Evolutionary conservation across 2,888 invertebrate species (phyloP).

Genomic region (Hesperia comma): DNA sequence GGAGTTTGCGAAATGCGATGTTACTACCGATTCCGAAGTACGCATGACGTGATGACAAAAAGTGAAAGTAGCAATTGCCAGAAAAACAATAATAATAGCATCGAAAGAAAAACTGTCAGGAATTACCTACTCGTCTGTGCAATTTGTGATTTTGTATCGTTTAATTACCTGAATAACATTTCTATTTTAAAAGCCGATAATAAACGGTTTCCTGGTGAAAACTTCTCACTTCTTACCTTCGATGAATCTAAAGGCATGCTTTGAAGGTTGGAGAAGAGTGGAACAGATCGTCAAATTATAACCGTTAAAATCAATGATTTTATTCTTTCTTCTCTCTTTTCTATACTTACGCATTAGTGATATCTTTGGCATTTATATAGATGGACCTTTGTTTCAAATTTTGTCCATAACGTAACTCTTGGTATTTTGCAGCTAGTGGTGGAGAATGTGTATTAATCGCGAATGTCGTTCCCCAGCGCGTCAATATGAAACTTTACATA

Average conservation of each 20-base stretch:
- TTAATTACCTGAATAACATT: neutral
- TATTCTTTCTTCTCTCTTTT: no score
- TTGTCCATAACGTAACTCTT: neutral
- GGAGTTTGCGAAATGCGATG: conserved; percentile 67
- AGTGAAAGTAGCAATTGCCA: conserved; percentile 47
- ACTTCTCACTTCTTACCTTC: no score
- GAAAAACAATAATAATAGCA: conserved; percentile 36
- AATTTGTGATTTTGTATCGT: neutral
- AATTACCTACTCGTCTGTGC: conserved; percentile 2
- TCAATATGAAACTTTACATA: conserved; percentile 49
- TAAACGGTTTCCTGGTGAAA: no score
- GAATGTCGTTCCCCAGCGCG: conserved; percentile 38
- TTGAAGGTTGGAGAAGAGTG: no score
- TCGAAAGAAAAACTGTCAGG: neutral
- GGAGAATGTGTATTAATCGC: conserved; percentile 24
- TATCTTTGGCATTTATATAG: no score
- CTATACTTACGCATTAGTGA: no score
- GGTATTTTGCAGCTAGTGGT: neutral
- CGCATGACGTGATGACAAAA: conserved; percentile 45
- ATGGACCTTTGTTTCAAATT: no score
- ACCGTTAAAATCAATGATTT: no score
- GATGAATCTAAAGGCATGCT: no score
- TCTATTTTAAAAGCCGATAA: no score
- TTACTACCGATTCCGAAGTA: conserved; percentile 44
- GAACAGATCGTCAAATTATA: no score